Conservation (phyloP, 2,113 vertebrate species). For the Peromyscus maniculatus region DNA sequence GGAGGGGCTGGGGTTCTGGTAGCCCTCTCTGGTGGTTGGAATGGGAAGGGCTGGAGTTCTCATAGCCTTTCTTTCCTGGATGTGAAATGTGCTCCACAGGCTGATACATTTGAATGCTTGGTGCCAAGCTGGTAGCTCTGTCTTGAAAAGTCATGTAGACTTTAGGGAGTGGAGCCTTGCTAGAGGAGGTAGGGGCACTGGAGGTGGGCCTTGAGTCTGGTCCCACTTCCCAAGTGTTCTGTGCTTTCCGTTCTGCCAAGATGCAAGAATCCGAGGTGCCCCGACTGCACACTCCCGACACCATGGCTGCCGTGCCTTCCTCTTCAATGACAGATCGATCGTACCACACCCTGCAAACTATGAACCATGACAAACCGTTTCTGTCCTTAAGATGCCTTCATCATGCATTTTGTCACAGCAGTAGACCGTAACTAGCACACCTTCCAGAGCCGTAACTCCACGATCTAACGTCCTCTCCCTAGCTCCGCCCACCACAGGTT, state of each 20-base stretch:
- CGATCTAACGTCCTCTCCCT: background rate
- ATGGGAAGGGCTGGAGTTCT: background rate
- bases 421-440: background rate
- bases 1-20: background rate
- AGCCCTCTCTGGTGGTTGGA: background rate
- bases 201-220: background rate
- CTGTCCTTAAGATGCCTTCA: background rate
- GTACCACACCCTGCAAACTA: background rate
- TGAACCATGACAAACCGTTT: background rate
- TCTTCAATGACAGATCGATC: background rate
- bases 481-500: background rate
- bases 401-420: background rate
- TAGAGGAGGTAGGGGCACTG: no score
- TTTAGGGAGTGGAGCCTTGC: background rate
- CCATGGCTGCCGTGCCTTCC: background rate
- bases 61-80: background rate
- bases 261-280: background rate
- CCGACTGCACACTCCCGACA: background rate
- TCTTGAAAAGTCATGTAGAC: background rate
- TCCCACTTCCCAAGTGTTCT: no score
- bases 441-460: background rate
- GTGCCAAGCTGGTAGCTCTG: background rate
- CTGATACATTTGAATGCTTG: background rate
- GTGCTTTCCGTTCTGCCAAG: background rate
- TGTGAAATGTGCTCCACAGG: background rate